A percentile compares a stretch with the other conserved stretches of the same genome.
Evolutionary conservation across 2,113 vertebrate species (phyloP).

Genomic region (Mus spicilegus): DNA sequence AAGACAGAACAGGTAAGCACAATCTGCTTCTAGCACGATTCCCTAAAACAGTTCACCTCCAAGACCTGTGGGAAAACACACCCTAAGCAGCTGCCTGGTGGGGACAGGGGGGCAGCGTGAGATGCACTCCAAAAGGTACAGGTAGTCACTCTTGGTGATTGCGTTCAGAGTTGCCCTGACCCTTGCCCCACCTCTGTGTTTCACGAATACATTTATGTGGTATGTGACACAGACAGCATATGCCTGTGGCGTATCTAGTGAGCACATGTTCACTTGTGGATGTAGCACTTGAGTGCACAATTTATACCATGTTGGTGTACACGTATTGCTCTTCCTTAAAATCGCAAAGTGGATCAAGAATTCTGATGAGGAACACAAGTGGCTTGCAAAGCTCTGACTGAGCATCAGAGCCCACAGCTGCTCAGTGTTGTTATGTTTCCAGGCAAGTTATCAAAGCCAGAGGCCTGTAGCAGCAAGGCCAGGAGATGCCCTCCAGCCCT

Average conservation of each 20-base stretch:
- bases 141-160: neutral
- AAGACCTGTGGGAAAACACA: neutral
- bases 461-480: neutral
- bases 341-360: neutral
- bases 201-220: neutral
- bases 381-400: neutral
- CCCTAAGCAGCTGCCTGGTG: too few relatives aligned
- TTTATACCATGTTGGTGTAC: neutral
- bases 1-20: neutral
- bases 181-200: too few relatives aligned
- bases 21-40: neutral
- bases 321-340: neutral
- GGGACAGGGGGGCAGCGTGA: neutral
- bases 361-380: neutral
- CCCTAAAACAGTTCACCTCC: neutral
- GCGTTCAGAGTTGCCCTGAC: neutral
- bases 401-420: neutral
- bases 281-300: neutral
- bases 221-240: neutral
- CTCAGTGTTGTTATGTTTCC: neutral
- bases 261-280: neutral
- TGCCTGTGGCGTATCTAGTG: neutral
- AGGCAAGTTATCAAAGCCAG: neutral
- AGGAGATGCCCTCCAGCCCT: neutral
- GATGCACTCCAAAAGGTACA: neutral